Conservation (phyloP, 2,113 vertebrate species). For the Lasiurus cinereus region DNA sequence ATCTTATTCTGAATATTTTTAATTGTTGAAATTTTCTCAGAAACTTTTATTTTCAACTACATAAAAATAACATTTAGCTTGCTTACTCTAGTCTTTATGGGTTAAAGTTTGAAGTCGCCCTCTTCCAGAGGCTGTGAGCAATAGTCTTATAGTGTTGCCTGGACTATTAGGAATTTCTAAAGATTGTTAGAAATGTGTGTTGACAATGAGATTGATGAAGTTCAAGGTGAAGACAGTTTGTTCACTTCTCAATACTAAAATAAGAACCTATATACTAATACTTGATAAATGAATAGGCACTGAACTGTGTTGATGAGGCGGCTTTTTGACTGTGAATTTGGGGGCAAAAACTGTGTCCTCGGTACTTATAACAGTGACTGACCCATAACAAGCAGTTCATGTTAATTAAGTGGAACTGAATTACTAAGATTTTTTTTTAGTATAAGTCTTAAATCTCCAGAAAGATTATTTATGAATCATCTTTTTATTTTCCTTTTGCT, state of each 20-base stretch:
- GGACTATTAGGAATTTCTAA: not conserved
- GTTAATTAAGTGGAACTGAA: not conserved
- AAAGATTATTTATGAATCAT: not conserved
- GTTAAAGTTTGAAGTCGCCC: not conserved
- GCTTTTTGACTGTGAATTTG: not conserved
- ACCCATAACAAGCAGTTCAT: not conserved
- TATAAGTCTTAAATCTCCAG: not conserved
- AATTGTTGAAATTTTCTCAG: conserved; percentile 22
- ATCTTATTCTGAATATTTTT: conserved; percentile 31
- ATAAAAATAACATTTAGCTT: not conserved
- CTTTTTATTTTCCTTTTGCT: not conserved
- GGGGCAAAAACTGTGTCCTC: not conserved
- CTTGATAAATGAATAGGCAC: not conserved
- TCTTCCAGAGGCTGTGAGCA: not conserved
- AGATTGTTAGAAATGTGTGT: conserved; percentile 45
- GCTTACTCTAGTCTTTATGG: not conserved
- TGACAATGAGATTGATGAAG: not conserved
- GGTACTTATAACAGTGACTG: not conserved
- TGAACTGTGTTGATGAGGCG: not conserved
- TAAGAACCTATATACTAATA: not conserved
- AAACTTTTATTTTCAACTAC: conserved; percentile 48
- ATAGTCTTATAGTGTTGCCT: not conserved
- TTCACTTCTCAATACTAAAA: not conserved
- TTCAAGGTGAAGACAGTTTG: conserved; percentile 10
- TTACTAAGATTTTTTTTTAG: not conserved